Percentiles rank a stretch among this genome's conserved stretches.
Evolutionary conservation across 2,888 invertebrate genomes (phyloP).

Genomic region (Tyria jacobaeae): DNA sequence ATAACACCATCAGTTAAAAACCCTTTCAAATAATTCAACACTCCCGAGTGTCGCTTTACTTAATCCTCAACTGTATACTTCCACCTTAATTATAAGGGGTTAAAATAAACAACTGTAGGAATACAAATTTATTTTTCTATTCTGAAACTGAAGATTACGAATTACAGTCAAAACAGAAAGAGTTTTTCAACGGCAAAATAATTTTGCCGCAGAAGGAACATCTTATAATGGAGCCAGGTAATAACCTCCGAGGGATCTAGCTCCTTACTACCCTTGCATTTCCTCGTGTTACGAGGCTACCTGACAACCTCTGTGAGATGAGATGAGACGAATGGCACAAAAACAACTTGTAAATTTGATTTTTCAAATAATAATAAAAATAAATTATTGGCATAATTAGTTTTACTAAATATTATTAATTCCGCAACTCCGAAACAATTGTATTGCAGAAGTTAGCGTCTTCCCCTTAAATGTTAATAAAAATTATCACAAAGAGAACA

Average conservation of each 20-base stretch:
- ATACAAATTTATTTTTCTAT: slow-evolving; percentile 25
- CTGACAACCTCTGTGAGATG: too few species aligned
- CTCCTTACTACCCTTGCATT: slow-evolving; percentile 1
- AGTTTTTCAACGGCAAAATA: slow-evolving; percentile 24
- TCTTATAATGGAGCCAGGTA: slow-evolving; percentile 31
- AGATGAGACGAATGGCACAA: too few species aligned
- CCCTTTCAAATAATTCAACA: slow-evolving; percentile 4
- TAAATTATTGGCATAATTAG: too few species aligned
- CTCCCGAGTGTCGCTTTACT: slow-evolving; percentile 41
- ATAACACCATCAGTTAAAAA: slow-evolving; percentile 1
- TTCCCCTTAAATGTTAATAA: too few species aligned
- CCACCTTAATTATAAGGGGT: slow-evolving; percentile 39
- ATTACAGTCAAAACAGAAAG: not conserved
- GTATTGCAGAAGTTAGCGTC: too few species aligned
- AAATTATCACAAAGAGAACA: too few species aligned
- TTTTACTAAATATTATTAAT: too few species aligned
- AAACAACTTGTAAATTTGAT: too few species aligned
- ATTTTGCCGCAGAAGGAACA: slow-evolving; percentile 16
- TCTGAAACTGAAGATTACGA: slow-evolving; percentile 10
- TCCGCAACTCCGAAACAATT: too few species aligned
- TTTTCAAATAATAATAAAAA: too few species aligned
- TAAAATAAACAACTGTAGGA: slow-evolving; percentile 35
- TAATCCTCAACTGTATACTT: slow-evolving; percentile 36
- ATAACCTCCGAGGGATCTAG: slow-evolving; percentile 31
- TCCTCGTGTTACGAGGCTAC: too few species aligned